A percentile compares a stretch with the other conserved stretches of the same genome.
phyloP scores from a whole-genome alignment of 2,113 vertebrate genomes.

The Megaptera novaeangliae region DNA sequence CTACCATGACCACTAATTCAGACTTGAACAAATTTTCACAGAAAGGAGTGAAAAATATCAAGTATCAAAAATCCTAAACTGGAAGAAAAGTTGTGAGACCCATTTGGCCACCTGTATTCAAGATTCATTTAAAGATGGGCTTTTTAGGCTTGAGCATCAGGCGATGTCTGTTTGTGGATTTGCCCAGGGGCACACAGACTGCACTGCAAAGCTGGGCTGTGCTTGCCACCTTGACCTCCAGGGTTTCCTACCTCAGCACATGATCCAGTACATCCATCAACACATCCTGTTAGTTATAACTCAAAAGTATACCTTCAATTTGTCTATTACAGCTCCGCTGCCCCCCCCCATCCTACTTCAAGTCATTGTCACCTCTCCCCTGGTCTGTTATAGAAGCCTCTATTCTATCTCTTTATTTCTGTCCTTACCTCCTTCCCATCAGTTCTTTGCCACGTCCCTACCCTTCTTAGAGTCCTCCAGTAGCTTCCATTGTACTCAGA shows the following conservation, averaged over 20 bases:
- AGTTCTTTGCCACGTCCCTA: not conserved
- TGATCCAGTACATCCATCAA: not conserved
- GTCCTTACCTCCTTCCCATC: not conserved
- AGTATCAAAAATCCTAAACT: not conserved
- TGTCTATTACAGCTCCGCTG: not conserved
- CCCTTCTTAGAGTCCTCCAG: not conserved
- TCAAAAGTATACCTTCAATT: not conserved
- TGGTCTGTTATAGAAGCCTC: not conserved
- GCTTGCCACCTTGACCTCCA: not conserved
- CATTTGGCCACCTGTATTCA: not conserved
- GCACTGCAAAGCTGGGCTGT: not conserved
- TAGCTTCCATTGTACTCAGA: not conserved
- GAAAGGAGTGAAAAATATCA: not conserved
- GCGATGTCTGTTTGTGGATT: fast-evolving
- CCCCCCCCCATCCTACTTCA: not conserved
- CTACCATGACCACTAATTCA: not conserved
- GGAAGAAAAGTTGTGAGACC: not conserved
- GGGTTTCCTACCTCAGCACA: not conserved
- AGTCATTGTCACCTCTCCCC: not conserved
- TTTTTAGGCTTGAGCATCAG: not conserved
- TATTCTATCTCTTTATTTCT: not conserved
- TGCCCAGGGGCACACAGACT: not conserved
- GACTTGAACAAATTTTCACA: not conserved
- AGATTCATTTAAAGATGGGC: not conserved
- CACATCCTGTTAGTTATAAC: not conserved